Base-by-base conservation (phyloP, 1,140 invertebrate species). In the Medauroidea extradentata region DNA sequence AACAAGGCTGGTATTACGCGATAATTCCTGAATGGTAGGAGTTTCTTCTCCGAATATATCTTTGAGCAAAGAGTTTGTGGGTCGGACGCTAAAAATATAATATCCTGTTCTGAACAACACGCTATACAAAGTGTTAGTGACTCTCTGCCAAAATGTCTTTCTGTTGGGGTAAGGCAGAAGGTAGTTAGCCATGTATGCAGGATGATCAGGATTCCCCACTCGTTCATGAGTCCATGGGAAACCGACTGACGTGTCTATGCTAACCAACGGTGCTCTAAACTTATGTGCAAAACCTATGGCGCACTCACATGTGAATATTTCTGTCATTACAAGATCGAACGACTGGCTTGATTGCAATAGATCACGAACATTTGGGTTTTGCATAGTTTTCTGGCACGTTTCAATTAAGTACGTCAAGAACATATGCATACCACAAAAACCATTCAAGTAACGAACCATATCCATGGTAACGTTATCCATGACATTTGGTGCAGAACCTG, bases 251-350 rank as follows among this genome's bases (percentile, higher is more conserved):
- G 83, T 81, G 57, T 75, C 78, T 7, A 82, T 62, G 0, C 76
- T 73, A 2, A 90, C 80, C 3, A 83, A 76, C 0, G 86, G 87
- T 3, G 80, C 80, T 54, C 82, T 72, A 21, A 85, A 77, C 62
- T 83, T 79, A 56, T 85, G 74, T 25, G 79, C 78, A 38, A 68
- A 43, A 19, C 65, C 65, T 8, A 53, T 49, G 21, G 58, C 23
- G 27, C 65, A 66, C 2, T 68, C 65, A 27, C 61, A 59, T 34
- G 62, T 48, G 39, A 68, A 62, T 11, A 46, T 25, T 14, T 55
- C 49, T 14, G 43, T 29, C 13, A 67, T 41, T 24, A 68, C 53
- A 1, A 67, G 9, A 57, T 68, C 65, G 54, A 65, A 68, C 34
- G 65, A 63, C 42, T 56, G 39, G 21, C 48, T 43, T 25, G 21